Percentiles rank a stretch among this genome's conserved stretches.
phyloP scores from a whole-genome alignment of 2,113 vertebrate genomes.

The Rhadina sibilatrix region DNA sequence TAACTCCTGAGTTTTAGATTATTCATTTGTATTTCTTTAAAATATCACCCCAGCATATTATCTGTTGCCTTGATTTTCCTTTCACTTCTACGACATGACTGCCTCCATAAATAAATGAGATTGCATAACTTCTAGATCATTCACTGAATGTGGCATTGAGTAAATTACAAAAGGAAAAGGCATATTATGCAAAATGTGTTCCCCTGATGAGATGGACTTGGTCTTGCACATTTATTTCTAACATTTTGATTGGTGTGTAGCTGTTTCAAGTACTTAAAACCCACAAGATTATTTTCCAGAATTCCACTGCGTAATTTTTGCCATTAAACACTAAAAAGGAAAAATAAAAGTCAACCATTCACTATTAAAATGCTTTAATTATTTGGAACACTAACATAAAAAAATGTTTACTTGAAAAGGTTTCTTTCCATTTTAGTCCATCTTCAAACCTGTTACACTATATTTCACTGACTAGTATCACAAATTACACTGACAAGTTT shows the following conservation, averaged over 20 bases:
- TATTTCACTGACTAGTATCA: conserved; percentile 51
- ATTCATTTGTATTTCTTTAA: background rate
- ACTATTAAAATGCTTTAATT: conserved; percentile 68
- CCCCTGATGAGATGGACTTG: background rate
- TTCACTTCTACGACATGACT: background rate
- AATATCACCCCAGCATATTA: background rate
- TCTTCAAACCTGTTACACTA: conserved; percentile 41
- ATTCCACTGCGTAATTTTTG: conserved; percentile 55
- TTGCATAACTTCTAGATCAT: background rate
- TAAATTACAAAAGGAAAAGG: conserved; percentile 9
- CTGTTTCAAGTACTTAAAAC: conserved; percentile 34
- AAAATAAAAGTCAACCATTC: background rate
- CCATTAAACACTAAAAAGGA: conserved; percentile 43
- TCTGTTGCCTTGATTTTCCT: background rate
- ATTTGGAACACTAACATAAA: conserved; percentile 64
- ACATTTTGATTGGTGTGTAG: conserved; percentile 7
- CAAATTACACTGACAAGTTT: conserved; percentile 46
- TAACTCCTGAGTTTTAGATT: background rate
- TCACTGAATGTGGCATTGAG: background rate
- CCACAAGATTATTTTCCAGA: conserved; percentile 55
- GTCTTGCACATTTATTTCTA: conserved; percentile 25
- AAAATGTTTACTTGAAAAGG: conserved; percentile 70
- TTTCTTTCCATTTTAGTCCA: conserved; percentile 64
- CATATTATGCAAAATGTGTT: conserved; percentile 7
- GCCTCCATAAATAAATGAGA: background rate